Evolutionary conservation across 2,888 invertebrate species (phyloP).

Genomic region (Agonopterix heracliana): DNA sequence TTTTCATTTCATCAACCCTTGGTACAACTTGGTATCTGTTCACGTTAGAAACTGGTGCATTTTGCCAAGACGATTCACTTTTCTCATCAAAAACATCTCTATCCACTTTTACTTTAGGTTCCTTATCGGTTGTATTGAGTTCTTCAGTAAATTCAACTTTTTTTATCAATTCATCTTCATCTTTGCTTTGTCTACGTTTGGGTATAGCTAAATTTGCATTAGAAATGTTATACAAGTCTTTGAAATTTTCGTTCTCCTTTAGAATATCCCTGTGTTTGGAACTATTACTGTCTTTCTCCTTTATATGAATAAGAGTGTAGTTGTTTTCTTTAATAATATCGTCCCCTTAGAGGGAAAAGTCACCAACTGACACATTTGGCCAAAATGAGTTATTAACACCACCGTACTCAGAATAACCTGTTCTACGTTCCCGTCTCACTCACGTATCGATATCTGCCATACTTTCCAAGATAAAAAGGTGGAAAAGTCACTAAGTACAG

Average conservation of each 20-base stretch:
- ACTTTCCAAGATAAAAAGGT: too few species aligned
- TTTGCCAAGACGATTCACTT: constrained; percentile 42
- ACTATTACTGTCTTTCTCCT: background rate
- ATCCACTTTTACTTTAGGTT: constrained; percentile 19
- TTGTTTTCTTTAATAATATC: too few species aligned
- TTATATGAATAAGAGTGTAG: too few species aligned
- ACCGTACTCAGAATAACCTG: too few species aligned
- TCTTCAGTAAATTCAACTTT: constrained; percentile 34
- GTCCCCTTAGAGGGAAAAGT: too few species aligned
- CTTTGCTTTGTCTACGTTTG: constrained; percentile 28
- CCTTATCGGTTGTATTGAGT: constrained; percentile 26
- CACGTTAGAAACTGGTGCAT: constrained; percentile 26
- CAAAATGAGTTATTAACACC: too few species aligned
- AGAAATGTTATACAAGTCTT: background rate
- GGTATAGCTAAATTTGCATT: constrained; percentile 13
- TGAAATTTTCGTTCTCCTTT: constrained; percentile 1
- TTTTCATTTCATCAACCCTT: constrained; percentile 27
- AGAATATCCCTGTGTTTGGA: background rate
- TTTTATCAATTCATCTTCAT: constrained; percentile 35
- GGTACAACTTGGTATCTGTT: constrained; percentile 42
- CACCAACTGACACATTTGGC: too few species aligned
- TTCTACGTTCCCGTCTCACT: too few species aligned
- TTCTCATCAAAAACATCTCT: constrained; percentile 41
- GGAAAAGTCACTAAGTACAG: too few species aligned
- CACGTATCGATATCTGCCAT: too few species aligned